A percentile compares a stretch with the other conserved stretches of the same genome.
phyloP scores from a whole-genome alignment of 2,888 invertebrate genomes.

The Leptopilina drosophilae region DNA sequence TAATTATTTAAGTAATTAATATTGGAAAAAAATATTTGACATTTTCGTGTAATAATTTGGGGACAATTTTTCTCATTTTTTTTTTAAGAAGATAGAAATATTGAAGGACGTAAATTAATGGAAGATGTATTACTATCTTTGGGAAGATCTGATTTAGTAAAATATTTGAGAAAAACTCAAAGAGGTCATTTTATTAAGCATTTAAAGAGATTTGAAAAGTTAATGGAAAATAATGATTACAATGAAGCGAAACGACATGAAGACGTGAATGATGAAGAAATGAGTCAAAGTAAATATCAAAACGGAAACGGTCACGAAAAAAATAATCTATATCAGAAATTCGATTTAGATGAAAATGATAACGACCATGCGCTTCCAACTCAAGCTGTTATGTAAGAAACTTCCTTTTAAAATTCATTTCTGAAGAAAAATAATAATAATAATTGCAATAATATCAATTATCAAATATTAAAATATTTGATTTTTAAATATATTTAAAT shows the following conservation, averaged over 20 bases:
- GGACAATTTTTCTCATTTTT: neutral
- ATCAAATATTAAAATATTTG: too few species aligned
- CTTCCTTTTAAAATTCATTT: neutral
- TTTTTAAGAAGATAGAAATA: slow-evolving; percentile 44
- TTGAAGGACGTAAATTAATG: slow-evolving; percentile 53
- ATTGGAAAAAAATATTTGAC: too few species aligned
- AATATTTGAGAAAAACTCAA: slow-evolving; percentile 56
- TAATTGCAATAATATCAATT: too few species aligned
- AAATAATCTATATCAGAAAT: neutral
- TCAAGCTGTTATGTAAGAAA: slow-evolving; percentile 10
- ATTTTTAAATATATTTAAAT: too few species aligned
- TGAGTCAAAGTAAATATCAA: slow-evolving; percentile 10
- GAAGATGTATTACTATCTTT: slow-evolving; percentile 55
- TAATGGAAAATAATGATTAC: neutral
- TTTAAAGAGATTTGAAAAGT: neutral
- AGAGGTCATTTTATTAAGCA: slow-evolving; percentile 23
- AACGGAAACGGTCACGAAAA: neutral
- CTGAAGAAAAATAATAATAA: neutral
- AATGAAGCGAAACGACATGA: slow-evolving; percentile 7
- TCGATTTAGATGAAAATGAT: slow-evolving; percentile 2
- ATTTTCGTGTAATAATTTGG: neutral
- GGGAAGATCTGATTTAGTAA: slow-evolving; percentile 62
- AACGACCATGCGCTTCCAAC: neutral
- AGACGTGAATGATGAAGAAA: neutral
- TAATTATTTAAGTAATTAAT: too few species aligned